Conservation (phyloP, 2,888 invertebrate genomes). For the Lacanobia wlatinum region DNA sequence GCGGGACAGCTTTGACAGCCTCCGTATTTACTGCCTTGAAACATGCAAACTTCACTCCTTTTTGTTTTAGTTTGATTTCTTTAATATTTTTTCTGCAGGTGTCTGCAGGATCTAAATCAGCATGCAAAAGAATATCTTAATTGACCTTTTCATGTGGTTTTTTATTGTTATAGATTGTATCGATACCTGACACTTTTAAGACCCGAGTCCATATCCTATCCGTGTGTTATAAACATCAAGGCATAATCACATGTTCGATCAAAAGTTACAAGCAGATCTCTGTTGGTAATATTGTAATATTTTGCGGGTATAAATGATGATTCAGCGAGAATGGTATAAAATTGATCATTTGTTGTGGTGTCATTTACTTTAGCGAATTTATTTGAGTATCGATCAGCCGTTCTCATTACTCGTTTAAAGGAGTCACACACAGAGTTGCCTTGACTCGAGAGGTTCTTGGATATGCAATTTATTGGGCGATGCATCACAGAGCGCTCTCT, state of each 20-base stretch:
- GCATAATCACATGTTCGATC: conserved; percentile 35
- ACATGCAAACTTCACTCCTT: conserved; percentile 63
- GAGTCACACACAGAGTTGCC: conserved; percentile 68
- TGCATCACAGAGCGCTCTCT: conserved; percentile 74
- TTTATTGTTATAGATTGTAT: conserved; percentile 50
- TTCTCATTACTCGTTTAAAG: conserved; percentile 73
- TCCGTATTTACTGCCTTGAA: conserved; percentile 72
- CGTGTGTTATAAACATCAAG: conserved; percentile 23
- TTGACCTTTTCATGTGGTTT: conserved; percentile 46
- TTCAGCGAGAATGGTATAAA: conserved; percentile 66
- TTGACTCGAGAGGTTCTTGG: conserved; percentile 75
- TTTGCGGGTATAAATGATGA: conserved; percentile 55
- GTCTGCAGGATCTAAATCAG: conserved; percentile 33
- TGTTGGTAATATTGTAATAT: conserved; percentile 34
- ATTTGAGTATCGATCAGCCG: conserved; percentile 78
- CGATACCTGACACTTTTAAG: conserved; percentile 38
- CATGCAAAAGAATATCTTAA: conserved; percentile 24
- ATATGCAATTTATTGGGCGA: conserved; percentile 78
- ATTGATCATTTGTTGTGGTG: conserved; percentile 74
- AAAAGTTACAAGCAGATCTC: conserved; percentile 25
- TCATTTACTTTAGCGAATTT: conserved; percentile 74
- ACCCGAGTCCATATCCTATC: conserved; percentile 22
- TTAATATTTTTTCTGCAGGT: conserved; percentile 17
- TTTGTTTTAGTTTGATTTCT: conserved; percentile 52
- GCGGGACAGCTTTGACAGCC: conserved; percentile 71